These are phyloP conservation scores for Bugula neritina DNA, from an alignment of 2,888 invertebrate genomes.

Conservation along the genomic window DNA sequence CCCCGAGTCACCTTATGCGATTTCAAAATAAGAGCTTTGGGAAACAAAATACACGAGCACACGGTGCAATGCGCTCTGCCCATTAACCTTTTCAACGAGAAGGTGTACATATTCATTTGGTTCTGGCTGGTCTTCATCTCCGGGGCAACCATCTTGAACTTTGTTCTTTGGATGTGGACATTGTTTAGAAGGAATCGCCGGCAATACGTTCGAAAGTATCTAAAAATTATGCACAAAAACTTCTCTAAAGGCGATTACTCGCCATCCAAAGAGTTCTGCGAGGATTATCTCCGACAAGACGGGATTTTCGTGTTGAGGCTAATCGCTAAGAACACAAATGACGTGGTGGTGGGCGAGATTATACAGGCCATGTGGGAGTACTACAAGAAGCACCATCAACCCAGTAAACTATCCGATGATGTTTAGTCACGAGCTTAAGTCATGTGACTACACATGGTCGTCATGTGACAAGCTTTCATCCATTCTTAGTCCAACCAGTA, in stretches of 20 bases:
- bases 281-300: conserved; percentile 51
- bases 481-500: too few species aligned
- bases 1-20: conserved; percentile 52
- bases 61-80: conserved; percentile 39
- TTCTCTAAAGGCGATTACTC: conserved; percentile 36
- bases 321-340: conserved; percentile 53
- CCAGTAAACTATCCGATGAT: background rate
- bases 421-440: too few species aligned
- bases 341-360: conserved; percentile 51
- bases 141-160: conserved; percentile 43
- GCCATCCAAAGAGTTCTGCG: conserved; percentile 40
- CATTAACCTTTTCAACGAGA: conserved; percentile 40
- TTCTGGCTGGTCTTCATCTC: conserved; percentile 31
- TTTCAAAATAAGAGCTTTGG: conserved; percentile 49
- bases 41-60: conserved; percentile 35
- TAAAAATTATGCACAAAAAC: conserved; percentile 37
- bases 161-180: conserved; percentile 54
- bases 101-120: conserved; percentile 33
- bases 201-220: conserved; percentile 23
- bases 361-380: conserved; percentile 51
- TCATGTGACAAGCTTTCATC: too few species aligned
- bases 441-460: too few species aligned
- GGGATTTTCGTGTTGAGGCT: conserved; percentile 52
- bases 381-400: conserved; percentile 37
- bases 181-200: conserved; percentile 27